Conservation (phyloP, 2,888 invertebrate species). For the Chrysolina haemoptera region DNA sequence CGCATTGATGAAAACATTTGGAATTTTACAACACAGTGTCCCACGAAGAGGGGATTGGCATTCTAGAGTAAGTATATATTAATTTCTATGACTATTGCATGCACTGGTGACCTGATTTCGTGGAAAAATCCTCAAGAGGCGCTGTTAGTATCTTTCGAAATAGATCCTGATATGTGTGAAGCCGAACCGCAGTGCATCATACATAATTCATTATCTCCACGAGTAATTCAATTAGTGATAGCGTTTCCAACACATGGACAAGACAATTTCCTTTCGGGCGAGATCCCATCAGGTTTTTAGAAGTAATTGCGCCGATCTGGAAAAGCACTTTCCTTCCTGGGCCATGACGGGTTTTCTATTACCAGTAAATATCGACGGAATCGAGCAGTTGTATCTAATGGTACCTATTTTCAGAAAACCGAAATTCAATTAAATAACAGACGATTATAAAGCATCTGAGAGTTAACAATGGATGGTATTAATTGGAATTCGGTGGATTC, state of each 20-base stretch:
- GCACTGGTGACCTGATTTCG: too few relatives aligned
- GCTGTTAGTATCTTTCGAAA: neutral
- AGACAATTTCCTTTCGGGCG: constrained; percentile 5
- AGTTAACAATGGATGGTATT: neutral
- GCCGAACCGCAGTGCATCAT: neutral
- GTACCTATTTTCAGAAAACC: neutral
- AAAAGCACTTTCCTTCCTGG: constrained; percentile 24
- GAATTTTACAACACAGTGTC: too few relatives aligned
- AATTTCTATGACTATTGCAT: too few relatives aligned
- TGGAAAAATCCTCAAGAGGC: too few relatives aligned
- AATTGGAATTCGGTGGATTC: neutral
- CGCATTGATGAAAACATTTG: too few relatives aligned
- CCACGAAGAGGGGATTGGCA: too few relatives aligned
- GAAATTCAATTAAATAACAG: constrained; percentile 10
- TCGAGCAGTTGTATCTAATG: neutral
- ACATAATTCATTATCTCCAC: neutral
- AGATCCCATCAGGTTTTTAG: constrained; percentile 9
- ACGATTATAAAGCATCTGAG: neutral
- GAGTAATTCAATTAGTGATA: constrained; percentile 5
- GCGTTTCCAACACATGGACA: neutral
- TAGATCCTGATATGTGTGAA: neutral
- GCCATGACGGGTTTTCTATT: constrained; percentile 17
- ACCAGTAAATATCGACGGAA: constrained; percentile 21
- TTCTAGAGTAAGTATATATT: too few relatives aligned
- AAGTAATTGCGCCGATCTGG: constrained; percentile 28